phyloP scores from a whole-genome alignment of 2,797 vertebrate genomes.

The Stomatorhinus walkeri region DNA sequence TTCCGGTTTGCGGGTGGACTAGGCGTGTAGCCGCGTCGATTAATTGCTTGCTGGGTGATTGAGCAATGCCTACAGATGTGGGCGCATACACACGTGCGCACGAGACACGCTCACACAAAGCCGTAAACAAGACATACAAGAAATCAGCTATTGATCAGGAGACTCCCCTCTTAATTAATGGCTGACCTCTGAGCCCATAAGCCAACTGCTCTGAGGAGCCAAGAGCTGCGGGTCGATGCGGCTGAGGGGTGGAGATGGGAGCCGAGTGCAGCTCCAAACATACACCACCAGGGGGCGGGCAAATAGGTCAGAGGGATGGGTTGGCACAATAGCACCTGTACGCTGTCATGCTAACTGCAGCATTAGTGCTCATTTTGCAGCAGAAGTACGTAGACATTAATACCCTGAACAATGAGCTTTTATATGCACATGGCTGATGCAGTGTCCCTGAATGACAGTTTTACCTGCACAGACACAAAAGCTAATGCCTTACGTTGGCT shows the following conservation, averaged over 20 bases:
- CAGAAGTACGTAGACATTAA: neutral
- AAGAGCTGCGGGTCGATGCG: neutral
- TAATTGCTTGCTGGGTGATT: neutral
- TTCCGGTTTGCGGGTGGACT: neutral
- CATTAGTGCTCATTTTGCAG: neutral
- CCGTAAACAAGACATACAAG: neutral
- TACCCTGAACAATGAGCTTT: neutral
- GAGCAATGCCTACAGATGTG: neutral
- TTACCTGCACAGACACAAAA: neutral
- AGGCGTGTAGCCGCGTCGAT: neutral
- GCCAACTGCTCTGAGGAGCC: neutral
- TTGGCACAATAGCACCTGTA: neutral
- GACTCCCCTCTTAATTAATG: conserved; percentile 1
- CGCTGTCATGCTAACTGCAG: neutral
- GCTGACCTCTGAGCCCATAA: neutral
- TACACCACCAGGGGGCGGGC: neutral
- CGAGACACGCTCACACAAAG: neutral
- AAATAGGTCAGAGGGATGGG: neutral
- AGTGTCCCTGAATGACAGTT: neutral
- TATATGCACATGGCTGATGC: neutral
- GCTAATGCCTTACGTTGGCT: neutral
- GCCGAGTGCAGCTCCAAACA: neutral
- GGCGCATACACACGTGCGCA: neutral
- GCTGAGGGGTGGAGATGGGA: neutral
- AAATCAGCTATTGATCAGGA: neutral